These are phyloP conservation scores for Gila orcuttii DNA, from an alignment of 2,113 vertebrate genomes.

Conservation along the genomic window DNA sequence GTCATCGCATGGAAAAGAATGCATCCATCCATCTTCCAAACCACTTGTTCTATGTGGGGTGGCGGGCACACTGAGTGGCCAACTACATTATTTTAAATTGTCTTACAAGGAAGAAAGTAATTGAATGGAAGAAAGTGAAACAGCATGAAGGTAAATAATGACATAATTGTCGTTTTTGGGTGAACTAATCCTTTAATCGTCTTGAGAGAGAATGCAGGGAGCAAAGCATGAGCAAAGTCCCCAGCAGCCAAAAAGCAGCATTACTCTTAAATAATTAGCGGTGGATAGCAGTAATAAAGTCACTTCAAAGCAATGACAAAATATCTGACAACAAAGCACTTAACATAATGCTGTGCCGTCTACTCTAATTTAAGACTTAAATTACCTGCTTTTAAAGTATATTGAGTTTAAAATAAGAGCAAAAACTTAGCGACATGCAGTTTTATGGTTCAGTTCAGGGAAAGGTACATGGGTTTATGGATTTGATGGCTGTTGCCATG, in stretches of 20 bases:
- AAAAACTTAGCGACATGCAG: not conserved
- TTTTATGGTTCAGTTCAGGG: constrained; percentile 2
- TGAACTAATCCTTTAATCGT: constrained; percentile 12
- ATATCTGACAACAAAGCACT: constrained; percentile 27
- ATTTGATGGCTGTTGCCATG: not conserved
- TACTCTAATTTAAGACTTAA: constrained; percentile 18
- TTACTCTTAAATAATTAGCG: constrained; percentile 3
- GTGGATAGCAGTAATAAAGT: constrained; percentile 4
- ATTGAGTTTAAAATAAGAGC: constrained; percentile 7
- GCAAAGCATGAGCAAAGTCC: constrained; percentile 19
- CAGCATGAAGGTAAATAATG: not conserved
- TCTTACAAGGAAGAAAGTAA: constrained; percentile 5
- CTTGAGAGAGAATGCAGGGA: constrained; percentile 5
- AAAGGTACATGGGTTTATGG: constrained; percentile 1
- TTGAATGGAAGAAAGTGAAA: not conserved
- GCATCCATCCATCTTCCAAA: not conserved
- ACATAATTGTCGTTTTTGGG: not conserved
- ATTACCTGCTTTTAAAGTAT: constrained; percentile 1
- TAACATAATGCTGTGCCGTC: constrained; percentile 15
- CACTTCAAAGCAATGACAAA: constrained; percentile 5
- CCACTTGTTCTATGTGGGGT: not conserved
- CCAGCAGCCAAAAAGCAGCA: constrained; percentile 2
- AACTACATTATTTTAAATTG: not conserved
- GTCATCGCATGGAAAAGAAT: not conserved
- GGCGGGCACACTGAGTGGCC: no score